Percentiles rank a stretch among this genome's conserved stretches.
These are phyloP conservation scores for Rhodeus uyekii DNA, from an alignment of 2,797 vertebrate genomes.

Conservation along the genomic window DNA sequence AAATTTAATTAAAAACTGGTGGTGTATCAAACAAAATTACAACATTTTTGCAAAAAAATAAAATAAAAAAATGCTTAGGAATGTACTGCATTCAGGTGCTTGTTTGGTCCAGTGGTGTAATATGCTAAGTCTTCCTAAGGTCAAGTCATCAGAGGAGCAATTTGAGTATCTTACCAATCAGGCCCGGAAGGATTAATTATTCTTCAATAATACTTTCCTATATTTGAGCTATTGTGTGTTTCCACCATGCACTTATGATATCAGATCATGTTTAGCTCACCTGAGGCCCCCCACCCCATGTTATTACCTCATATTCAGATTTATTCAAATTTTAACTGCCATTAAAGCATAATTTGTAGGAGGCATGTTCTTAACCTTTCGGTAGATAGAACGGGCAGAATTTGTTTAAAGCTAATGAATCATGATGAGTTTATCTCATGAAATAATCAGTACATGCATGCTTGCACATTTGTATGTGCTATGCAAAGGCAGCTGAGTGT, in stretches of 20 bases:
- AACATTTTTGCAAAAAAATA: conserved; percentile 1
- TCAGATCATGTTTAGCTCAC: not conserved
- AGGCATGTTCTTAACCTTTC: conserved; percentile 64
- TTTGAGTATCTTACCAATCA: conserved; percentile 13
- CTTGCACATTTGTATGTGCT: conserved; percentile 21
- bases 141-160: conserved; percentile 10
- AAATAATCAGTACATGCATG: conserved; percentile 50
- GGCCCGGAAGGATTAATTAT: not conserved
- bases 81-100: not conserved
- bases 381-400: conserved; percentile 57
- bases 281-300: not conserved
- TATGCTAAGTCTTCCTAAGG: conserved; percentile 16
- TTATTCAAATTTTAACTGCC: conserved; percentile 50
- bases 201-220: not conserved
- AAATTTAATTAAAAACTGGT: not conserved
- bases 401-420: conserved; percentile 56
- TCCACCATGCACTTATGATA: not conserved
- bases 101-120: conserved; percentile 4
- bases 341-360: conserved; percentile 59
- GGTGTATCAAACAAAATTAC: not conserved
- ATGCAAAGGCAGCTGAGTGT: not conserved
- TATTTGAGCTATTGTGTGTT: conserved; percentile 11
- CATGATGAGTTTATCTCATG: conserved; percentile 49
- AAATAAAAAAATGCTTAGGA: not conserved
- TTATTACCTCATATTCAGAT: conserved; percentile 43